Evolutionary conservation across 2,888 invertebrate genomes (phyloP).

Genomic region (Limnephilus auricula): DNA sequence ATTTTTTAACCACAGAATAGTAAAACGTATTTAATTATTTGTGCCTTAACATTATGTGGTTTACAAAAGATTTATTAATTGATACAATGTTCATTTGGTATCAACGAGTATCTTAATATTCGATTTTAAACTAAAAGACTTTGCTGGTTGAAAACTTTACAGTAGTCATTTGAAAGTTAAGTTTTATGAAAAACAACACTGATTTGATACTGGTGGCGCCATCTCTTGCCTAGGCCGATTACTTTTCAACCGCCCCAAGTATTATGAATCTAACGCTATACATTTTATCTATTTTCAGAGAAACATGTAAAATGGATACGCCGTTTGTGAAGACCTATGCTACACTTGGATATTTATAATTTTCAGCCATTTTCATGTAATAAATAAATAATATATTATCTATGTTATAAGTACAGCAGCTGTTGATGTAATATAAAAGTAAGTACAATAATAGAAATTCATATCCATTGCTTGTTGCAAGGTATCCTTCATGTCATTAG

Average conservation of each 20-base stretch:
- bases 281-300: constrained; percentile 78
- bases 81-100: not conserved
- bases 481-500: not conserved
- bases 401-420: constrained; percentile 16
- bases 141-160: too few species aligned
- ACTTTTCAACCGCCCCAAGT: not conserved
- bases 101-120: too few species aligned
- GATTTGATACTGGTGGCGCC: too few species aligned
- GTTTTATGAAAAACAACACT: too few species aligned
- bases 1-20: too few species aligned
- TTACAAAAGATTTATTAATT: too few species aligned
- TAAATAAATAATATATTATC: constrained; percentile 7
- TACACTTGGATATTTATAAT: constrained; percentile 94
- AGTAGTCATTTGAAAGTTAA: too few species aligned
- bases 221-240: too few species aligned
- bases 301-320: constrained; percentile 90
- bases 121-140: too few species aligned
- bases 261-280: not conserved
- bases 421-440: constrained; percentile 11
- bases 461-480: not conserved
- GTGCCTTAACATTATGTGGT: too few species aligned
- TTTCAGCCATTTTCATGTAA: constrained; percentile 68
- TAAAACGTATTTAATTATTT: too few species aligned
- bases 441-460: constrained; percentile 14
- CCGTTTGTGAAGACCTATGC: constrained; percentile 96